phyloP scores from a whole-genome alignment of 1,140 invertebrate genomes.

The Cydia strobilella region DNA sequence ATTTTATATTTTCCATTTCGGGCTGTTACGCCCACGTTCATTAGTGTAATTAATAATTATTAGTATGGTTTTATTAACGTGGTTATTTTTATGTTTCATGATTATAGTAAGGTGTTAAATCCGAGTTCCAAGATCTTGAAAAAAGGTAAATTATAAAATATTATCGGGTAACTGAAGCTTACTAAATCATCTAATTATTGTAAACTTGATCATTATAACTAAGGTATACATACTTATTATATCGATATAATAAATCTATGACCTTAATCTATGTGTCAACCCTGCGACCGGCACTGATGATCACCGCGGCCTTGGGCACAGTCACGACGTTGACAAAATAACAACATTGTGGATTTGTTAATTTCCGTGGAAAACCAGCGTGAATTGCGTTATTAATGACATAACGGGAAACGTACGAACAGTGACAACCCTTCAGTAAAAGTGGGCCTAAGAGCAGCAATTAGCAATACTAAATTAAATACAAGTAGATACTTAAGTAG shows the following conservation, averaged over 20 bases:
- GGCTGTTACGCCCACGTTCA: constrained; percentile 17
- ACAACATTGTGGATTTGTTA: constrained; percentile 51
- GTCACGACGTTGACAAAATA: constrained; percentile 68
- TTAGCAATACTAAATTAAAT: background rate
- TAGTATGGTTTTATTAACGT: constrained; percentile 9
- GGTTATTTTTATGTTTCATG: constrained; percentile 2
- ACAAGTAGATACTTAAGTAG: too few relatives aligned
- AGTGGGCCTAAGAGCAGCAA: background rate
- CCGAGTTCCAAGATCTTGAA: background rate
- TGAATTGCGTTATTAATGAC: constrained; percentile 43
- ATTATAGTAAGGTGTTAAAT: background rate
- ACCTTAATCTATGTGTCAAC: constrained; percentile 12
- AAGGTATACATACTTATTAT: too few relatives aligned
- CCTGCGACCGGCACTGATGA: constrained; percentile 36
- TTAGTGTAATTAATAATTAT: constrained; percentile 23
- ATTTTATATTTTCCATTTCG: constrained; percentile 16
- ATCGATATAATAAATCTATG: background rate
- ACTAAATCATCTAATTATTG: background rate
- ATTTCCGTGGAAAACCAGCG: constrained; percentile 57
- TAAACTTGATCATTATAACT: too few relatives aligned
- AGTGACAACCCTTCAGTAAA: background rate
- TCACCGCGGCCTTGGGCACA: constrained; percentile 48
- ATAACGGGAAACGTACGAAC: background rate
- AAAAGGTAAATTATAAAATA: background rate
- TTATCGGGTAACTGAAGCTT: background rate